Evolutionary conservation across 2,797 vertebrate species (phyloP).

Genomic region (Lacerta bilineata): DNA sequence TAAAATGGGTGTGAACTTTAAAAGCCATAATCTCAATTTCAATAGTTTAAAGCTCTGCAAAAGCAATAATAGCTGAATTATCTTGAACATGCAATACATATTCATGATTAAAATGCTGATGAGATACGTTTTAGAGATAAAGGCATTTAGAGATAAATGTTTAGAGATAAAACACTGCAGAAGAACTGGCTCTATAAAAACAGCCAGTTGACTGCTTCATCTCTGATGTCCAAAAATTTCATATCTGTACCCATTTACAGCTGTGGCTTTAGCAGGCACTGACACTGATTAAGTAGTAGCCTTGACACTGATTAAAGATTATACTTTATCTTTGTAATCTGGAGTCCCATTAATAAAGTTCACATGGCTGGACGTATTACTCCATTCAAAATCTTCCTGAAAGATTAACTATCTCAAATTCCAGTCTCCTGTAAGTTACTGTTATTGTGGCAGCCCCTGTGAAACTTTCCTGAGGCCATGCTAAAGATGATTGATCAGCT

Average conservation of each 20-base stretch:
- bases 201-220: not conserved
- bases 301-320: slow-evolving; percentile 57
- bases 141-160: no score
- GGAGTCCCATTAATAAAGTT: slow-evolving; percentile 58
- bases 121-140: slow-evolving; percentile 10
- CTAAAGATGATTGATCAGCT: slow-evolving; percentile 61
- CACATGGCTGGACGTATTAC: slow-evolving; percentile 46
- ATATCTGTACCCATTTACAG: slow-evolving; percentile 14
- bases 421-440: slow-evolving; percentile 63
- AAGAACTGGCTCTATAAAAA: not conserved
- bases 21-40: slow-evolving; percentile 1
- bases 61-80: not conserved
- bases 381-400: slow-evolving; percentile 64
- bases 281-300: not conserved
- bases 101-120: not conserved
- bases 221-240: not conserved
- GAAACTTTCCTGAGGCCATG: slow-evolving; percentile 62
- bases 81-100: not conserved
- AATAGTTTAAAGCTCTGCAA: not conserved
- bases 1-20: not conserved
- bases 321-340: slow-evolving; percentile 50
- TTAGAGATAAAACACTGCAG: not conserved
- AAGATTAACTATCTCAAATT: slow-evolving; percentile 68
- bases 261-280: not conserved
- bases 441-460: slow-evolving; percentile 53